Base-by-base conservation (phyloP, 2,888 invertebrate genomes). In the Dasypogon diadema region DNA sequence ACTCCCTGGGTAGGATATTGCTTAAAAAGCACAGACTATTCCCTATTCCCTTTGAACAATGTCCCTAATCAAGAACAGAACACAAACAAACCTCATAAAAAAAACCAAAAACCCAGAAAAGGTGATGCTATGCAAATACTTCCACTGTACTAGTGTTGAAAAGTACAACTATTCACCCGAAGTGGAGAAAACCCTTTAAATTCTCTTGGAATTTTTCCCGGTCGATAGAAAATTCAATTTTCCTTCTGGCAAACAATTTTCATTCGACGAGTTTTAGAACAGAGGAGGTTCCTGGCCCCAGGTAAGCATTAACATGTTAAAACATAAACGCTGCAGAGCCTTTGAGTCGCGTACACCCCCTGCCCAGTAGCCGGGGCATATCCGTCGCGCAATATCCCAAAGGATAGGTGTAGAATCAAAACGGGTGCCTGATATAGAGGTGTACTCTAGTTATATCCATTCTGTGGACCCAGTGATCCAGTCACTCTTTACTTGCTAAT, bases 401-500 rank as follows among this genome's bases (percentile, higher is more conserved):
- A 2, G 16, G 14, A 5, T 14, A 51, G 16, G 26, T 58, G 26
- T 12, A 58, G 30, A 42, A 22, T 63, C n/a, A 42, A 63, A 42
- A 30, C 16, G 18, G 42, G 63, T n/a, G n/a, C n/a, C n/a, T n/a
- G n/a, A n/a, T n/a, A n/a, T n/a, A n/a, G 63, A 30, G 18, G 34
- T 21, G 42, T 21, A 21, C 37, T 37, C 63, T 42, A n/a, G n/a
- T n/a, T n/a, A n/a, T n/a, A n/a, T n/a, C n/a, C 63, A 63, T 63
- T 42, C 63, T 42, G 34, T 63, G 3, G 63, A 34, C 16, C 63
- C 63, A 42, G 22, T 42, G 63, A 26, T 63, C 37, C 37, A 63
- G 63, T 63, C 63, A 63, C 42, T 63, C 22, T 63, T n/a, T 63
- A 21, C 37, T 37, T 63, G 63, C 63, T 63, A 63, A 63, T 63